phyloP scores from a whole-genome alignment of 2,888 invertebrate species.

The Parnassius smintheus region DNA sequence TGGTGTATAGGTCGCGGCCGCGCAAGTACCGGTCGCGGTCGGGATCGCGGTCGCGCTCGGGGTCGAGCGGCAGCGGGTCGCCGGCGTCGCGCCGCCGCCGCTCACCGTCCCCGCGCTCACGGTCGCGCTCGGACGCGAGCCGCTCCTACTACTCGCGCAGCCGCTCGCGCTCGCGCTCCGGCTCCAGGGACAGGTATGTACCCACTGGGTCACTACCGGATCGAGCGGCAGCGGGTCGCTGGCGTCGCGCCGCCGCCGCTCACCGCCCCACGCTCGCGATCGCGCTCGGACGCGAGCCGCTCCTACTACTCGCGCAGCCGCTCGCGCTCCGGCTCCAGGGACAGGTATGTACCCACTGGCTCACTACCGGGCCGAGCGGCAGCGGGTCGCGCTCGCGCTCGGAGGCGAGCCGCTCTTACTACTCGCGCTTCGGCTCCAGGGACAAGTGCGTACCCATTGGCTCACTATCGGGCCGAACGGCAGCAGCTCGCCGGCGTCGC shows the following conservation, averaged over 20 bases:
- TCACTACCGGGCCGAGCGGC: too few species aligned
- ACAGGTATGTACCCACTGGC: background rate
- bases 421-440: too few species aligned
- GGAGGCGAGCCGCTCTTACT: constrained; percentile 33
- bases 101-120: constrained; percentile 71
- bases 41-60: constrained; percentile 82
- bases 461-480: too few species aligned
- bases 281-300: constrained; percentile 72
- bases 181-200: constrained; percentile 71
- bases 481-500: too few species aligned
- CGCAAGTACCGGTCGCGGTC: constrained; percentile 85
- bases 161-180: constrained; percentile 80
- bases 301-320: constrained; percentile 79
- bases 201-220: too few species aligned
- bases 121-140: constrained; percentile 84
- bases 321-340: constrained; percentile 73
- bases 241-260: too few species aligned
- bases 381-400: too few species aligned
- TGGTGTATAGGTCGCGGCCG: constrained; percentile 75
- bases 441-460: too few species aligned
- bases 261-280: constrained; percentile 69
- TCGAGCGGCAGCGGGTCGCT: too few species aligned
- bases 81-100: constrained; percentile 65
- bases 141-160: constrained; percentile 81
- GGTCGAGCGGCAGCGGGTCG: constrained; percentile 67